Conservation (phyloP, 2,888 invertebrate species). For the Margaritifera margaritifera region DNA sequence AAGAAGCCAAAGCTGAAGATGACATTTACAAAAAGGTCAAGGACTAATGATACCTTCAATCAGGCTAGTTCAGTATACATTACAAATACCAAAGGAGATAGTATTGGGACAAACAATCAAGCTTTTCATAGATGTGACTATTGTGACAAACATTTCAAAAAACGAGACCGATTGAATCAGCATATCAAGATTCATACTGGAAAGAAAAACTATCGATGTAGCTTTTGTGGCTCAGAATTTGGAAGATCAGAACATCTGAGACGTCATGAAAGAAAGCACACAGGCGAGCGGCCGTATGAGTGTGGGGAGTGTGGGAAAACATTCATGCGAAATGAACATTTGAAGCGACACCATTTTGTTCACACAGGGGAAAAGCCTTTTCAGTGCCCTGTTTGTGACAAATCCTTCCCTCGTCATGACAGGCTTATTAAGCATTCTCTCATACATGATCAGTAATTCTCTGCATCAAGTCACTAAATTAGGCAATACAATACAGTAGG, state of each 20-base stretch:
- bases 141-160: constrained; percentile 41
- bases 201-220: constrained; percentile 41
- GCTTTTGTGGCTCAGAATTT: constrained; percentile 41
- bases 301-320: constrained; percentile 42
- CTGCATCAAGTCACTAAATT: background rate
- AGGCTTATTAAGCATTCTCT: constrained; percentile 45
- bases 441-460: constrained; percentile 37
- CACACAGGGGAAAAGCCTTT: constrained; percentile 46
- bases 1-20: constrained; percentile 35
- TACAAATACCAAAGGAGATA: constrained; percentile 20
- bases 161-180: constrained; percentile 26
- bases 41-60: constrained; percentile 4
- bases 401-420: constrained; percentile 42
- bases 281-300: constrained; percentile 37
- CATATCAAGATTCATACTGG: constrained; percentile 42
- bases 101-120: constrained; percentile 12
- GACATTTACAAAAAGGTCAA: constrained; percentile 35
- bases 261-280: constrained; percentile 42
- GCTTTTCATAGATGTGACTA: constrained; percentile 38
- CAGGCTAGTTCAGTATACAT: constrained; percentile 20
- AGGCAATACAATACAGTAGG: no score
- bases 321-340: constrained; percentile 47
- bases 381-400: constrained; percentile 41
- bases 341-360: constrained; percentile 45
- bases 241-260: constrained; percentile 45